phyloP scores from a whole-genome alignment of 2,888 invertebrate species.

The Merodon equestris region DNA sequence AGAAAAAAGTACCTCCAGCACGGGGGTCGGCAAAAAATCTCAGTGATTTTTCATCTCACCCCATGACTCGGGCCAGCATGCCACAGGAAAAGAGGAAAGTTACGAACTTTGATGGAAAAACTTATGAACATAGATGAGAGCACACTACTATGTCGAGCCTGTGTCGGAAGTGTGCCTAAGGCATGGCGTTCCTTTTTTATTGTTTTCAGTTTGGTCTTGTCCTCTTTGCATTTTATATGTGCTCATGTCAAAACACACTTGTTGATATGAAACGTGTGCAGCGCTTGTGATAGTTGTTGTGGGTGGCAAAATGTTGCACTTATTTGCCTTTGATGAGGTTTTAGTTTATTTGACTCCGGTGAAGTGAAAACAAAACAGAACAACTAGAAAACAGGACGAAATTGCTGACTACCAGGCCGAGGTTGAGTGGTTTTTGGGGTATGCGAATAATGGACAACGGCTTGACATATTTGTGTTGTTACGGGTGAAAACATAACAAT shows the following conservation, averaged over 20 bases:
- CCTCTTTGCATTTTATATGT: too few species aligned
- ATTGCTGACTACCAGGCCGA: background rate
- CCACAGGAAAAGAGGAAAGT: constrained; percentile 18
- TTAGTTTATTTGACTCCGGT: too few species aligned
- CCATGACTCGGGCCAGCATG: background rate
- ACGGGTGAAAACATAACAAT: background rate
- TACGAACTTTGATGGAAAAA: constrained; percentile 27
- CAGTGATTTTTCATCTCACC: background rate
- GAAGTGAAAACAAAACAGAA: too few species aligned
- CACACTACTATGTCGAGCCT: constrained; percentile 26
- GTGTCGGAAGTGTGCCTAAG: constrained; percentile 38
- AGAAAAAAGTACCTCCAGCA: background rate
- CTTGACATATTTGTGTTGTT: background rate
- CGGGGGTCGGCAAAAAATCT: constrained; percentile 21
- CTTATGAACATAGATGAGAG: constrained; percentile 35
- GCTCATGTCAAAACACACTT: constrained; percentile 39
- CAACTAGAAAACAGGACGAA: constrained; percentile 1
- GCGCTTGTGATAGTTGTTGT: constrained; percentile 11
- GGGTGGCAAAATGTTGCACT: background rate
- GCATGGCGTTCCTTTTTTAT: constrained; percentile 8
- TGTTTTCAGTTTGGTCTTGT: too few species aligned
- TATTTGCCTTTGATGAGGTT: background rate
- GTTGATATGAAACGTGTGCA: constrained; percentile 24
- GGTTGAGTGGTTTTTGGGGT: too few species aligned
- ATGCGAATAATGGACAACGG: too few species aligned